Base-by-base conservation (phyloP, 2,888 invertebrate species). In the Diarsia brunnea region DNA sequence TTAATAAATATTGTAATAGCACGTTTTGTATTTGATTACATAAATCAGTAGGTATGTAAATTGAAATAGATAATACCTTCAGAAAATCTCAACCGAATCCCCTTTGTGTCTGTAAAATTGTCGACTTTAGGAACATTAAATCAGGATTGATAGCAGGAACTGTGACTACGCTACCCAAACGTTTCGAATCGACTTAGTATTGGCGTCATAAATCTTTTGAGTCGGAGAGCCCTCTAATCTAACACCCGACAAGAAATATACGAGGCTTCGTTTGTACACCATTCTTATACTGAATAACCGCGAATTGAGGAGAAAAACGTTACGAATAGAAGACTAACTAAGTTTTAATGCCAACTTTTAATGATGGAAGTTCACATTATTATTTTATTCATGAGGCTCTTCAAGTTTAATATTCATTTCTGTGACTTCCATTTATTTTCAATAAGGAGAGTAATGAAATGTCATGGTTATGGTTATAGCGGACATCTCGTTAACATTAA, bases 171-270 rank as follows among this genome's bases (percentile, higher is more conserved):
- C 85, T 88, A 85, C 87, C 87, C 89, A 91, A 92, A 91, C 90
- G 90, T 82, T 89, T 85, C 86, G 89, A 90, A 93, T 93, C 91
- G 92, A 92, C 89, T 91, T 90, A 92, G 92, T 93, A 93, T 94
- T 93, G 92, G 91, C 90, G 85, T 92, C 92, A 94, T 95, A 94
- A 95, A 95, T 95, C 94, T 94, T 89, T 91, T 90, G 90, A 90
- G 89, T 89, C 89, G 86, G 86, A 91, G 91, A 90, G 90, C 91
- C 90, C 90, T 92, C 92, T 94, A 94, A 94, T 95, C 92, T 93
- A 92, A 93, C 90, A 92, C 90, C 91, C 91, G 91, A 91, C 91
- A 91, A 91, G 92, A 93, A 92, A 93, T 93, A 94, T 94, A 92
- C 88, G 92, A 91, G 89, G 87, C 88, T 90, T 89, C 91, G 89